Evolutionary conservation across 1,140 invertebrate genomes (phyloP).

Genomic region (Panagrolaimus sp.): DNA sequence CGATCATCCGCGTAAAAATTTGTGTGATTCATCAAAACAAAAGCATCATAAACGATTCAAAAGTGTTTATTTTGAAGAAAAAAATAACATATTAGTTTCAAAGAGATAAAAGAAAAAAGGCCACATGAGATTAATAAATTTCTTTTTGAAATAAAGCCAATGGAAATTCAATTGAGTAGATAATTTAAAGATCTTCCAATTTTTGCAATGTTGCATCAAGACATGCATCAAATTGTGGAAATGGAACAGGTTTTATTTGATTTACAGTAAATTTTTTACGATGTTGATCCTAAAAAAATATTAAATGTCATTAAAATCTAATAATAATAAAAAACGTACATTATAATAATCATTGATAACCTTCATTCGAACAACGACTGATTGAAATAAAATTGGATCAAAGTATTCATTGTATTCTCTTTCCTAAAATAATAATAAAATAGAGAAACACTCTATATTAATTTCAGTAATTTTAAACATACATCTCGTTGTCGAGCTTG

Average conservation of each 20-base stretch:
- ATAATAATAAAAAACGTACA: background rate
- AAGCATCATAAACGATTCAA: too few relatives aligned
- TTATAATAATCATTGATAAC: conserved; percentile 1
- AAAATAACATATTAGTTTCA: too few relatives aligned
- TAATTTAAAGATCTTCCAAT: background rate
- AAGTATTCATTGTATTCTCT: background rate
- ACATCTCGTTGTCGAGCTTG: background rate
- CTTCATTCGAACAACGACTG: background rate
- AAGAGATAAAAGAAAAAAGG: background rate
- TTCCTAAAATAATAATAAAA: too few relatives aligned
- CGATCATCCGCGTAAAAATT: too few relatives aligned
- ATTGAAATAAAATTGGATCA: background rate
- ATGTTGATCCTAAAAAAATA: background rate
- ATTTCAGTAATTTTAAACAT: too few relatives aligned
- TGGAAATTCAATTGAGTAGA: background rate
- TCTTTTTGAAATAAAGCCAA: background rate
- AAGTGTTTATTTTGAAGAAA: too few relatives aligned
- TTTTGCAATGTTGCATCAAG: background rate
- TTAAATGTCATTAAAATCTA: too few relatives aligned
- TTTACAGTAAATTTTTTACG: background rate
- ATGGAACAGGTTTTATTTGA: background rate
- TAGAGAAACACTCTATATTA: too few relatives aligned
- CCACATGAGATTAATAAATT: conserved; percentile 1
- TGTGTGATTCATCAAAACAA: too few relatives aligned
- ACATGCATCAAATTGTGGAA: background rate